Percentiles rank a stretch among this genome's conserved stretches.
phyloP scores from a whole-genome alignment of 2,113 vertebrate genomes.

The Sitta europaea region DNA sequence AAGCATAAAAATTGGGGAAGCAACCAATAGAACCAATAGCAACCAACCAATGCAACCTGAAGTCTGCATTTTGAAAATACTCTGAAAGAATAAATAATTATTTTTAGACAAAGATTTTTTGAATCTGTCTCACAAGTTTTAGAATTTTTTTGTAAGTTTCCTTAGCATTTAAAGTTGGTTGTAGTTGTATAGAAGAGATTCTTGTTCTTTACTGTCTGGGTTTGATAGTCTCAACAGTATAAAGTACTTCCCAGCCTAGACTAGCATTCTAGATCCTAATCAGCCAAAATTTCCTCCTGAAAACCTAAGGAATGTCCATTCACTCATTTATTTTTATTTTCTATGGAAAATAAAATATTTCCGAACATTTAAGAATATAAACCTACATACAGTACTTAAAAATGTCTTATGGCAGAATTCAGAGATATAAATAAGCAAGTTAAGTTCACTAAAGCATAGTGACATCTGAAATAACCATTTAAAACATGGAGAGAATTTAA shows the following conservation, averaged over 20 bases:
- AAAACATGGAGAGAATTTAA: background rate
- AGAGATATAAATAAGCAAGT: background rate
- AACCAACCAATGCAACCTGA: background rate
- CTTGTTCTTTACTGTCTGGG: background rate
- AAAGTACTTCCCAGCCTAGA: background rate
- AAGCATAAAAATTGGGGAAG: background rate
- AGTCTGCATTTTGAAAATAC: background rate
- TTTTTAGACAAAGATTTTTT: background rate
- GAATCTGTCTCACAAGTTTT: background rate
- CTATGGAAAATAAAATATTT: background rate
- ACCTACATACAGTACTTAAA: background rate
- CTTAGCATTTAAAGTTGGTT: background rate
- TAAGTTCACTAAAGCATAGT: background rate
- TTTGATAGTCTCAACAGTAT: background rate
- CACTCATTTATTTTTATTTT: background rate
- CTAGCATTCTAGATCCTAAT: background rate
- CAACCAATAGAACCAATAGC: no score
- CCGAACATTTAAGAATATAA: background rate
- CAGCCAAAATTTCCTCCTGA: background rate
- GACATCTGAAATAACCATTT: background rate
- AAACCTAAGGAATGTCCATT: background rate
- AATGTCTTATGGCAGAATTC: background rate
- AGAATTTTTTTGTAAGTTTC: rapidly evolving
- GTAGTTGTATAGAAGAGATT: background rate
- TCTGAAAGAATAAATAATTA: background rate